These are phyloP conservation scores for Colletes latitarsis DNA, from an alignment of 1,140 invertebrate species.

Conservation along the genomic window DNA sequence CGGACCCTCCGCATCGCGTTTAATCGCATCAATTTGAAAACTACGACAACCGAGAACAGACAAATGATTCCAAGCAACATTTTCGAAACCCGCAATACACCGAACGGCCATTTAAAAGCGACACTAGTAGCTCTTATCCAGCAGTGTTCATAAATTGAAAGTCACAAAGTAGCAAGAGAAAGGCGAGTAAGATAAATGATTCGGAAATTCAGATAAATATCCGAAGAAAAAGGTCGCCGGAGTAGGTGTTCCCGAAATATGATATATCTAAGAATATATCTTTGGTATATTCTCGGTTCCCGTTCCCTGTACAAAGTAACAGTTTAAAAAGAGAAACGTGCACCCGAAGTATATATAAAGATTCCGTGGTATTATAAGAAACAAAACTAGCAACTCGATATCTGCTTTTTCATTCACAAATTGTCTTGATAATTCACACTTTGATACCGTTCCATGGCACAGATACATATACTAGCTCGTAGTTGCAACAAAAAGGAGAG, in stretches of 20 bases:
- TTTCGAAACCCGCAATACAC: background rate
- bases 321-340: constrained; percentile 15
- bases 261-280: constrained; percentile 37
- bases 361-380: background rate
- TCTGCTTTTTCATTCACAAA: background rate
- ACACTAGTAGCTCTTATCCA: background rate
- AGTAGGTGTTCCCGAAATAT: constrained; percentile 18
- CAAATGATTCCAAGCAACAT: background rate
- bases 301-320: constrained; percentile 1
- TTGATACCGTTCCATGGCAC: background rate
- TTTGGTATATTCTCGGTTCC: constrained; percentile 13
- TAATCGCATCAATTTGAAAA: no score
- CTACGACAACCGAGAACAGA: no score
- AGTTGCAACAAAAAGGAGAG: background rate
- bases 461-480: background rate
- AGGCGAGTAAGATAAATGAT: constrained; percentile 13
- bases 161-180: constrained; percentile 3
- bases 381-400: constrained; percentile 10
- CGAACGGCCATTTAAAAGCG: background rate
- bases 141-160: background rate
- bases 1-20: no score
- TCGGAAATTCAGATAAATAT: background rate
- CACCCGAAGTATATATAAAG: background rate
- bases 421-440: background rate
- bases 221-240: constrained; percentile 21